Conservation (phyloP, 2,888 invertebrate genomes). For the Drosophila aldrichi region DNA sequence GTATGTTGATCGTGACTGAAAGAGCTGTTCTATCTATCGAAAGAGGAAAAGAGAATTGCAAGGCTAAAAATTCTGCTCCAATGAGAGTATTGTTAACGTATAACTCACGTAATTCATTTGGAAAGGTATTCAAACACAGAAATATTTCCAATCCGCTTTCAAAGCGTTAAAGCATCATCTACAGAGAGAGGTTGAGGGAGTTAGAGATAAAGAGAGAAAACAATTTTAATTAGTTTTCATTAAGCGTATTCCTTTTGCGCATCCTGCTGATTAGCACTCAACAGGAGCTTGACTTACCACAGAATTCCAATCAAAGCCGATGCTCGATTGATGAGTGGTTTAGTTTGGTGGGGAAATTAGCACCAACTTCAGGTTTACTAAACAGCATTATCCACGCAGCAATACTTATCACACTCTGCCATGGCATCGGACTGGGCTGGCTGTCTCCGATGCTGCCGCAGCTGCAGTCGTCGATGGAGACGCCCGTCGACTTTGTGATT, state of each 20-base stretch:
- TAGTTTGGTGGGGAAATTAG: not conserved
- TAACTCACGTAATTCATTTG: too few relatives aligned
- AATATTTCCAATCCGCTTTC: not conserved
- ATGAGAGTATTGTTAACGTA: not conserved
- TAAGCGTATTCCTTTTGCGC: not conserved
- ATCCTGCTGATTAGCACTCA: not conserved
- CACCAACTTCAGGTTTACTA: not conserved
- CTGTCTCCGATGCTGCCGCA: conserved; percentile 79
- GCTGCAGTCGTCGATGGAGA: conserved; percentile 64
- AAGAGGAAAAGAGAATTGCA: too few relatives aligned
- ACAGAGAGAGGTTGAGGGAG: not conserved
- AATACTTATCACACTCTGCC: conserved; percentile 78
- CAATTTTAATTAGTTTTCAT: not conserved
- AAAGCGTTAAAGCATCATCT: not conserved
- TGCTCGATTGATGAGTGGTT: not conserved
- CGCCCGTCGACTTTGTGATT: conserved; percentile 75
- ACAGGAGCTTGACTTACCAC: not conserved
- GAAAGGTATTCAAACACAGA: too few relatives aligned
- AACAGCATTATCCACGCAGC: conserved; percentile 53
- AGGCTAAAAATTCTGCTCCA: too few relatives aligned
- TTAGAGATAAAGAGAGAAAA: not conserved
- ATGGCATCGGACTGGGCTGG: conserved; percentile 83
- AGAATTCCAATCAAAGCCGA: not conserved
- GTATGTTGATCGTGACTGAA: conserved; percentile 41
- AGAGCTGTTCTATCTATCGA: not conserved